Base-by-base conservation (phyloP, 2,888 invertebrate genomes). In the Monopis laevigella region DNA sequence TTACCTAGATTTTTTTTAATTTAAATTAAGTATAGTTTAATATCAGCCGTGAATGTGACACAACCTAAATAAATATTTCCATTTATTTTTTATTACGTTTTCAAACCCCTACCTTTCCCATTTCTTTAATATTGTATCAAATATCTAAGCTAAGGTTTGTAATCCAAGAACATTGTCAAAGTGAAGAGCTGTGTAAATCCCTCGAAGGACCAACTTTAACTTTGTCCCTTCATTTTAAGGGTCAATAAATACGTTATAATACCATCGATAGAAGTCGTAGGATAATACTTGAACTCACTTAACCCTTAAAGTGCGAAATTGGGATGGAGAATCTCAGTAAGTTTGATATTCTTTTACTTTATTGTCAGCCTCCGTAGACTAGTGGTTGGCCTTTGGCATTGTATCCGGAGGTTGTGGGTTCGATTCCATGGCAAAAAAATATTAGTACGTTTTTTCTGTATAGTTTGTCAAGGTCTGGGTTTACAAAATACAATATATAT, bases 121-220 rank as follows among this genome's bases (percentile, higher is more conserved):
- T n/a, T n/a, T n/a, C n/a, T n/a, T n/a, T n/a, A n/a, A n/a, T n/a
- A 12, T 62, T 65, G 69, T 63, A 65, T 72, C 71, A 56, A 51
- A 62, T 72, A 68, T 59, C 71, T 65, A 64, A 73, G 62, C 60
- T 55, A 16, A 51, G 63, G 64, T 63, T 71, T 70, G 73, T 72
- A 72, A 73, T 62, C 45, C 65, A 64, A 73, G 72, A 73, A 68
- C 63, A 60, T 72, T 71, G 71, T 70, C 69, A 63, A 56, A 59
- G 58, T 69, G 60, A 59, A 71, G 72, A 65, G 69, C 66, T 66
- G 68, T 62, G 65, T 63, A 72, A 74, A 71, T 71, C 74, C 69
- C 58, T 62, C 70, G 71, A 74, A 74, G 74, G 75, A 71, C 72
- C 63, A 71, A 72, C 67, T 59, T 61, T 62, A 58, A 58, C 56